Percentiles rank a stretch among this genome's conserved stretches.
These are phyloP conservation scores for Heliothis peltigera DNA, from an alignment of 2,888 invertebrate species.

Conservation along the genomic window DNA sequence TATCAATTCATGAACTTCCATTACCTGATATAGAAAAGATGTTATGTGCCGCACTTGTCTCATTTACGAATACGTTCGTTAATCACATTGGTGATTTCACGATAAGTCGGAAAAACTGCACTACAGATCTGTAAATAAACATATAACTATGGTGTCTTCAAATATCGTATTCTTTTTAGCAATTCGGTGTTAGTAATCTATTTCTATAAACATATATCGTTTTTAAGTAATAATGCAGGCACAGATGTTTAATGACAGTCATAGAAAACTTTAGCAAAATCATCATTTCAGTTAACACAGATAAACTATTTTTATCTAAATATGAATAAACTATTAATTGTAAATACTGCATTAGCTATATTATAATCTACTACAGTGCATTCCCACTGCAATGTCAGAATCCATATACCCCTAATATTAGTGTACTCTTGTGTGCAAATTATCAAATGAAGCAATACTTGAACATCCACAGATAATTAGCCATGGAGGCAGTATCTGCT, in stretches of 20 bases:
- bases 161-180: background rate
- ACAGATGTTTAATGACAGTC: background rate
- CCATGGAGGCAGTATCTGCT: constrained; percentile 79
- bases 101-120: constrained; percentile 2
- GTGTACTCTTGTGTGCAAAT: background rate
- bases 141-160: background rate
- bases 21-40: constrained; percentile 35
- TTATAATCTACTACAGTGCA: background rate
- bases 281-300: background rate
- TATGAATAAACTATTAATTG: no score
- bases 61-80: constrained; percentile 4
- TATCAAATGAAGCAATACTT: background rate
- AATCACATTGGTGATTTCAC: constrained; percentile 1
- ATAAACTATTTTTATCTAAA: no score
- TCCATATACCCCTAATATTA: background rate
- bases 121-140: background rate
- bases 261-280: background rate
- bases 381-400: background rate
- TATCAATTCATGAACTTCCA: constrained; percentile 52
- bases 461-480: constrained; percentile 45
- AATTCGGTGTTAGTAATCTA: background rate
- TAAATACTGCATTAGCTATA: background rate
- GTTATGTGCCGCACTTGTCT: constrained; percentile 1
- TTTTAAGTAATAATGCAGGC: background rate
- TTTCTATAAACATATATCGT: no score